Conservation (phyloP, 2,888 invertebrate genomes). For the Neoitamus cyanurus region DNA sequence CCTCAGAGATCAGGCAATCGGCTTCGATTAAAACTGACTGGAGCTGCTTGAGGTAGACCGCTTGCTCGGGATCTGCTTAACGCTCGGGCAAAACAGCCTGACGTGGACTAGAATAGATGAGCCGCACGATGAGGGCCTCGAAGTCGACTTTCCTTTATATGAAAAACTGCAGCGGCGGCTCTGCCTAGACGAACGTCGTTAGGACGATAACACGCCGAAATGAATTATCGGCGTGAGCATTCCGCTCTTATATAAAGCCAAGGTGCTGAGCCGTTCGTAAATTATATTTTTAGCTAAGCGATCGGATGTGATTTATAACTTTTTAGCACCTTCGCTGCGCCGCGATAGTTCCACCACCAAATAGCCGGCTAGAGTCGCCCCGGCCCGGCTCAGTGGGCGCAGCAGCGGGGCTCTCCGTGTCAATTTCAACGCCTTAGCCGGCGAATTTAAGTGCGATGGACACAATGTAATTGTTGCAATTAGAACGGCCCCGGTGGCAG, state of each 20-base stretch:
- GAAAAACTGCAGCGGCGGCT: constrained; percentile 12
- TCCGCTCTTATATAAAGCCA: constrained; percentile 30
- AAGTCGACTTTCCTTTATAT: neutral
- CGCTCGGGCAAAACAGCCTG: neutral
- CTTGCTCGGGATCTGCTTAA: neutral
- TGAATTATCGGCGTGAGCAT: constrained; percentile 38
- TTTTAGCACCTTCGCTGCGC: constrained; percentile 20
- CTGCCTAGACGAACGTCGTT: neutral
- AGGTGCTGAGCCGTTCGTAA: constrained; percentile 37
- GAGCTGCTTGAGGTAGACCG: neutral
- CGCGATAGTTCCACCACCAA: constrained; percentile 8
- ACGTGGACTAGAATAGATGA: constrained; percentile 35
- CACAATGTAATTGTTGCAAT: constrained; percentile 32
- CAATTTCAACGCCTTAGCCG: constrained; percentile 24
- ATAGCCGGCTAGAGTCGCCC: neutral
- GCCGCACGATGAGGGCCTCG: neutral
- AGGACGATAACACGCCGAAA: constrained; percentile 29
- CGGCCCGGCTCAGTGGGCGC: constrained; percentile 6
- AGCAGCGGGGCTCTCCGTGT: constrained; percentile 20
- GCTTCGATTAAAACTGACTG: constrained; percentile 10
- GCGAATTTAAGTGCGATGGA: neutral
- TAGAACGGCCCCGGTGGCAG: neutral
- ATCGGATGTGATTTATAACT: constrained; percentile 37
- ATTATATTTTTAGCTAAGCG: constrained; percentile 40
- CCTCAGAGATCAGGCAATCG: constrained; percentile 2